These are phyloP conservation scores for Calephelis virginiensis DNA, from an alignment of 1,140 invertebrate species.

Conservation along the genomic window DNA sequence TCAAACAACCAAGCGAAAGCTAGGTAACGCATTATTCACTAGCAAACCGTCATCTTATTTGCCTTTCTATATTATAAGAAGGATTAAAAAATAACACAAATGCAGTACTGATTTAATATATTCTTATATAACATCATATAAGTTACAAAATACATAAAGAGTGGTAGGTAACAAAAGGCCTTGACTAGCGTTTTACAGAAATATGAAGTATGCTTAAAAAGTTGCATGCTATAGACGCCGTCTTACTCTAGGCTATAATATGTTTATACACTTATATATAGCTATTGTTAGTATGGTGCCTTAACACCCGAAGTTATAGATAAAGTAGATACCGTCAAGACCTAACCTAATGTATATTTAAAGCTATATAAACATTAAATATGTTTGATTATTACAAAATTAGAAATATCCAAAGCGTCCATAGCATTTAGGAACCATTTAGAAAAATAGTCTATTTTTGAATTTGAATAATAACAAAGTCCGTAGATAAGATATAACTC, in stretches of 20 bases:
- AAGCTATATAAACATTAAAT: conserved; percentile 17
- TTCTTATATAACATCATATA: conserved; percentile 72
- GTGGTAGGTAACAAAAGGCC: conserved; percentile 73
- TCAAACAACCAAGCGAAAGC: too few relatives aligned
- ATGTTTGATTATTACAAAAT: conserved; percentile 19
- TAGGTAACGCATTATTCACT: too few relatives aligned
- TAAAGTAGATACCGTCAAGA: conserved; percentile 7
- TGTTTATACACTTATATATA: conserved; percentile 18
- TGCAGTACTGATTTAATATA: conserved; percentile 72
- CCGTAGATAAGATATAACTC: too few relatives aligned
- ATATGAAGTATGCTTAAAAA: conserved; percentile 33
- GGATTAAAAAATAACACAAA: conserved; percentile 34
- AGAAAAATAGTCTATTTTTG: conserved; percentile 28
- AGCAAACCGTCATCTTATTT: too few relatives aligned
- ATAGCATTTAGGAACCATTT: conserved; percentile 32
- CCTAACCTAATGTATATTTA: conserved; percentile 16
- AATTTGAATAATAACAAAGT: conserved; percentile 5
- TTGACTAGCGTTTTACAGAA: conserved; percentile 69
- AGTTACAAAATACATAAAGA: conserved; percentile 74
- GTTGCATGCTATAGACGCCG: conserved; percentile 31
- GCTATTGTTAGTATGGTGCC: conserved; percentile 7
- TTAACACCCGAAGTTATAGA: background rate
- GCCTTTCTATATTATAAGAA: background rate
- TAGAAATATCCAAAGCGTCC: conserved; percentile 27
- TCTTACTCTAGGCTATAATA: conserved; percentile 16